Base-by-base conservation (phyloP, 2,888 invertebrate genomes). In the Xanthorhoe designata region DNA sequence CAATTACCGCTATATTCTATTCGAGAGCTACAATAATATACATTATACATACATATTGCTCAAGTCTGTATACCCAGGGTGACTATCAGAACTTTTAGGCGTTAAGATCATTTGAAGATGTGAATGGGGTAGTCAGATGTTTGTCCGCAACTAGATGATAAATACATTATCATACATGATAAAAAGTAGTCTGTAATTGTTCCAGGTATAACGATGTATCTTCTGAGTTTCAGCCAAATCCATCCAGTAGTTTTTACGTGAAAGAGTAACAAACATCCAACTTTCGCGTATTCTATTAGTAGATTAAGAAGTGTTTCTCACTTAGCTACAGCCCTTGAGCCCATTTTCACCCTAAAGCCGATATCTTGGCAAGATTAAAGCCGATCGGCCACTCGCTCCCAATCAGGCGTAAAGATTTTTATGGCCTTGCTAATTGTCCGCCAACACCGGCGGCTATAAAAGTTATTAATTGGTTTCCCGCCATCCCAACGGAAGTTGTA, bases 391-490 rank as follows among this genome's bases (percentile, higher is more conserved):
- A 71, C 75, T 74, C 72, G 71, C 68, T 73, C 75, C 87, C 92
- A 92, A 92, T 92, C 91, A 89, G 84, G 80, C 90, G 87, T 76
- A 84, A 84, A 88, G 88, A 88, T 91, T 92, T 92, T 92, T 92
- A 92, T 88, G 85, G 84, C 81, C 74, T 84, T 74, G 83, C 86
- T 92, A 92, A 92, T 92, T 92, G 92, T 85, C 84, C 82, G 87
- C 85, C 84, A 83, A 77, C 84, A 79, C 84, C 87, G 91, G 88
- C 84, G 86, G 80, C 91, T 79, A 92, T 92, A 92, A 92, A 91
- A 91, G 91, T 91, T 92, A 92, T 92, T 92, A 92, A 92, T 92
- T 91, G 91, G 85, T 86, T 84, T 85, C 88, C 89, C 87, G 86
- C 86, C 84, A 81, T 79, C 81, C 86, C 83, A 38, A 78, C 86